Evolutionary conservation across 2,113 vertebrate genomes (phyloP), one percentile per base, ranked within the genome.

Genomic region (Mus musculus): DNA sequence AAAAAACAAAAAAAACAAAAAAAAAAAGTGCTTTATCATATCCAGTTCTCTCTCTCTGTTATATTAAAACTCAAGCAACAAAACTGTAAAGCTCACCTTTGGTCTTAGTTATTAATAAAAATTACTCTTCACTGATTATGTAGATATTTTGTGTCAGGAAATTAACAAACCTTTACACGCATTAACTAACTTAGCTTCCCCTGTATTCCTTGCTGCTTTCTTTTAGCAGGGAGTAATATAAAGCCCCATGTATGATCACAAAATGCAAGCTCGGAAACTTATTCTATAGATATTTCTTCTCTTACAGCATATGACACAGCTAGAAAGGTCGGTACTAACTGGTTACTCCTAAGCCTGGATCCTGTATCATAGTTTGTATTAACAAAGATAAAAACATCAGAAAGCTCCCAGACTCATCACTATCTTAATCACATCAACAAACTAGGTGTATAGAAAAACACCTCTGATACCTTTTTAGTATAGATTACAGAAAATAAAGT

Each of bases 181-280:
- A 77, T 77, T 91, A 71, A 92, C 17, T 93, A 73, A 65, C 80
- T 81, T 77, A 59, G 67, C 20, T 73, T 73, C 71, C 85, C 46
- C 81, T 65, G 91, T 42, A 22, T 95, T 94, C n/a, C 28, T 88
- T 95, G 69, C 33, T 80, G 85, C 24, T 93, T 92, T 81, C 39
- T 91, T 93, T 89, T 26, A 93, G 52, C 6, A 56, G 63, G 8
- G n/a, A 20, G 73, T 81, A 88, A 72, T 89, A 88, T 73, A 95
- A 91, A 75, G 82, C 63, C 67, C 78, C 54, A 95, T 77, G 22
- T 30, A 88, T 46, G 30, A 54, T 42, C 61, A 88, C 39, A 12
- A 93, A 89, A 92, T 59, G 19, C 12, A 87, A 90, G 36, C 30
- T 49, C 71, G 22, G 81, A 80, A 36, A 9, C 72, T 56, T 78